Base-by-base conservation (phyloP, 30 jellyfish, hydroid and myxozoan species). In the Mastigias papua region DNA sequence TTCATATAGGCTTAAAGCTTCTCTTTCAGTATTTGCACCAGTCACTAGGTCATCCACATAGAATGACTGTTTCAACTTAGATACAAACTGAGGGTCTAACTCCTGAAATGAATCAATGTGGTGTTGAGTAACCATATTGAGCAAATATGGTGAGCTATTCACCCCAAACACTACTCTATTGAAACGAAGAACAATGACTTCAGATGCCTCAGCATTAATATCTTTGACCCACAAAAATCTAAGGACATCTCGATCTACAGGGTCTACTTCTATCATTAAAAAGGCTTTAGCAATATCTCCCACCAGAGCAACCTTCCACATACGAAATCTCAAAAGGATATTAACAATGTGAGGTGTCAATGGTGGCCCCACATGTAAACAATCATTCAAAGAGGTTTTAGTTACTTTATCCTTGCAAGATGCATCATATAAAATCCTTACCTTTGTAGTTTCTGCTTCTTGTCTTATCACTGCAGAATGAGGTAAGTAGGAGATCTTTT, bases 321-420 rank as follows among this genome's bases (percentile, higher is more conserved):
- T 27, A 15, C 84, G 30, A 48, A 81, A 81, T 66, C 91, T 32
- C 51, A 86, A 13, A 16, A 87, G 71, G 31, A 87, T 76, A 30
- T 78, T 84, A 87, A 66, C 65, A 23, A 77, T 33, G 25, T 34
- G 54, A 48, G 86, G 91, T 17, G 58, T 46, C 22, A 87, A 34
- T 6, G 86, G 31, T 46, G 86, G 96, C 1, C 96, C 96, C 33
- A 69, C 91, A 34, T 87, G 87, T 16, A 87, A 60, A 51, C 96
- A 87, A 33, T 67, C 66, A 74, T 86, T 86, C 46, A 86, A 61
- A 22, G 75, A 81, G 21, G 54, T 58, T 42, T 83, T 72, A 5
- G 69, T 51, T 62, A 32, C 46, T 57, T 46, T 35, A 65, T 54
- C 84, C 50, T 68, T 63, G 54, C 91, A 65, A 26, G 93, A 69